A percentile compares a stretch with the other conserved stretches of the same genome.
phyloP scores from a whole-genome alignment of 2,888 invertebrate species.

The Eristalis arbustorum region DNA sequence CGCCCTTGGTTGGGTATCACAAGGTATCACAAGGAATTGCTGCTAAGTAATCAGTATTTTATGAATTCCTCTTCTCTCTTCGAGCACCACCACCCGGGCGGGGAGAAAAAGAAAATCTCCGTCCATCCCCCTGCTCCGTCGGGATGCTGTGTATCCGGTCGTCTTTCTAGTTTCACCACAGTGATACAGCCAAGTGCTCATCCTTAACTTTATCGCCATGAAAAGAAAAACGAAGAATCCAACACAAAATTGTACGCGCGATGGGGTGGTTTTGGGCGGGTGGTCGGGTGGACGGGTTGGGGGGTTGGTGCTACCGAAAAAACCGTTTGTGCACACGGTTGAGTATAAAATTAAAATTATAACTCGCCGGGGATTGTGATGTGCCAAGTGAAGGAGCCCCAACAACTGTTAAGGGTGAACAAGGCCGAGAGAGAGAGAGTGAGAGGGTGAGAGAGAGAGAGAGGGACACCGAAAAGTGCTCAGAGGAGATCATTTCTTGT shows the following conservation, averaged over 20 bases:
- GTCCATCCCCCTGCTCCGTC: not conserved
- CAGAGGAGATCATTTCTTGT: too few relatives aligned
- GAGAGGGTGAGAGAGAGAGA: too few relatives aligned
- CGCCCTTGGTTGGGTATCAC: not conserved
- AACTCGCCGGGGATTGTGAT: constrained; percentile 10
- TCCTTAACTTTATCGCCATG: not conserved
- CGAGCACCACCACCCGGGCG: too few relatives aligned
- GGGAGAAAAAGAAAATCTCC: not conserved
- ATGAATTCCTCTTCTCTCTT: too few relatives aligned
- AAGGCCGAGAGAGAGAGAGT: too few relatives aligned
- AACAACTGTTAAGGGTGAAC: not conserved
- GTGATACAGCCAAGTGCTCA: not conserved
- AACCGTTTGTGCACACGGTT: constrained; percentile 27
- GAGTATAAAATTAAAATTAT: constrained; percentile 28
- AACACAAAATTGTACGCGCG: too few relatives aligned
- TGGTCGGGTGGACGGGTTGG: too few relatives aligned
- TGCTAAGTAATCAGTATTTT: not conserved
- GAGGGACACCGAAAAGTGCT: too few relatives aligned
- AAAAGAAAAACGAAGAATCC: not conserved
- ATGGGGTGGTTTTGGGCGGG: too few relatives aligned
- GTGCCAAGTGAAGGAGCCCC: too few relatives aligned
- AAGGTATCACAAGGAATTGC: not conserved
- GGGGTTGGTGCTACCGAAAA: too few relatives aligned
- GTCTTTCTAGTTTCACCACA: not conserved
- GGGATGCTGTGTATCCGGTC: too few relatives aligned